Evolutionary conservation across 2,113 vertebrate species (phyloP).

Genomic region (Paralichthys olivaceus): DNA sequence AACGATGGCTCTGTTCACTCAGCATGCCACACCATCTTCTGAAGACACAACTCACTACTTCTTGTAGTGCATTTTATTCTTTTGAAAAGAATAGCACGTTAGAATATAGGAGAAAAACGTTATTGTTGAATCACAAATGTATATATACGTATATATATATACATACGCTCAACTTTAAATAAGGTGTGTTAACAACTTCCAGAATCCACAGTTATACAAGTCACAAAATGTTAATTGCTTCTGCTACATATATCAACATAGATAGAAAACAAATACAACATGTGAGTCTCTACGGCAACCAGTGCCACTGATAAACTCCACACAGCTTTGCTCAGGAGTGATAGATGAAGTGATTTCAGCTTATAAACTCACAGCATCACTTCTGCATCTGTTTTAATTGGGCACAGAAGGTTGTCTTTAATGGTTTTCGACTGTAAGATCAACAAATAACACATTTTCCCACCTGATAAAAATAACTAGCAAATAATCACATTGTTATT

Average conservation of each 20-base stretch:
- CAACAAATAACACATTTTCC: slow-evolving; percentile 11
- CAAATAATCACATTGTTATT: slow-evolving; percentile 26
- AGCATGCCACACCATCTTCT: neutral
- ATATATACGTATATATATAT: too few relatives aligned
- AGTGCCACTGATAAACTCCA: neutral
- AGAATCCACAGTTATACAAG: neutral
- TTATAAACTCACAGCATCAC: neutral
- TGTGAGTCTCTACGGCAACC: neutral
- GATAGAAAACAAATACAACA: neutral
- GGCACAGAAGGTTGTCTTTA: slow-evolving; percentile 42
- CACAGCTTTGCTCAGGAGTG: neutral
- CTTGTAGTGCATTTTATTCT: neutral
- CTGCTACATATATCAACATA: neutral
- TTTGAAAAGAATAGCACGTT: neutral
- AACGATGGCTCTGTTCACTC: neutral
- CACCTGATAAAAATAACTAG: slow-evolving; percentile 32
- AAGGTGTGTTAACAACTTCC: neutral
- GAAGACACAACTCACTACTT: neutral
- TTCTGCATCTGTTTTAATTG: slow-evolving; percentile 61
- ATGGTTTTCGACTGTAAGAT: slow-evolving; percentile 36
- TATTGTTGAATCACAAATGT: neutral
- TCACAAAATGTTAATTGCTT: neutral
- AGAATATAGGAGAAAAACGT: neutral
- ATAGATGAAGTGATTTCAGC: slow-evolving; percentile 3
- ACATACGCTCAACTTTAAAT: neutral